A percentile compares a stretch with the other conserved stretches of the same genome.
Conservation (phyloP, 2,888 invertebrate genomes). For the Leptarthrus brevirostris region DNA sequence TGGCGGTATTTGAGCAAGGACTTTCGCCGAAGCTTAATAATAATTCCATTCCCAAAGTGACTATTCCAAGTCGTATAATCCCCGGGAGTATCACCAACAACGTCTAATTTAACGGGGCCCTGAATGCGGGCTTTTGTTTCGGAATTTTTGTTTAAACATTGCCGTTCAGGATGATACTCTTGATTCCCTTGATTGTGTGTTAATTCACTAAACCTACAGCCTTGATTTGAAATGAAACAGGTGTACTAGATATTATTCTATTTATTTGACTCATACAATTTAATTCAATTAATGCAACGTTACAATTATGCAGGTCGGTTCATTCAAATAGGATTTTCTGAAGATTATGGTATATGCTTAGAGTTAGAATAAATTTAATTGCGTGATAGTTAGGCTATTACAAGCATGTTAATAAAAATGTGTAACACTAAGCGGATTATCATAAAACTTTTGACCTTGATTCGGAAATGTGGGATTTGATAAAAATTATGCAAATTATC, state of each 20-base stretch:
- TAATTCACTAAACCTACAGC: background rate
- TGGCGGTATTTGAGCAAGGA: conserved; percentile 49
- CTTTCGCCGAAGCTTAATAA: conserved; percentile 53
- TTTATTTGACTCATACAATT: no score
- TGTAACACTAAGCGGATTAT: no score
- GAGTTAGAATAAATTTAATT: no score
- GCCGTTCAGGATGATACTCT: conserved; percentile 58
- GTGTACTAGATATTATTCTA: background rate
- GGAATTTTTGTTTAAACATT: conserved; percentile 59
- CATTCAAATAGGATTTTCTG: no score
- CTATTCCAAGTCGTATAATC: conserved; percentile 48
- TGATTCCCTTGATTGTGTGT: background rate
- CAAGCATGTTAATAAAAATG: no score
- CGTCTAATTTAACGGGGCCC: conserved; percentile 24
- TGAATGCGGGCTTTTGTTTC: background rate
- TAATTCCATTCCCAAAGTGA: conserved; percentile 51
- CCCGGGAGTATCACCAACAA: conserved; percentile 2
- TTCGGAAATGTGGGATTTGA: no score
- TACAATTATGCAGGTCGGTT: no score
- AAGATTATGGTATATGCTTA: no score
- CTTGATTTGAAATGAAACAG: background rate
- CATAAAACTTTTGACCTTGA: no score
- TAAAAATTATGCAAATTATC: no score
- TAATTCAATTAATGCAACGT: no score
- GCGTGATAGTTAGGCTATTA: no score